Base-by-base conservation (phyloP, 30 jellyfish, hydroid and myxozoan species). In the Pseudorhiza aurosa region DNA sequence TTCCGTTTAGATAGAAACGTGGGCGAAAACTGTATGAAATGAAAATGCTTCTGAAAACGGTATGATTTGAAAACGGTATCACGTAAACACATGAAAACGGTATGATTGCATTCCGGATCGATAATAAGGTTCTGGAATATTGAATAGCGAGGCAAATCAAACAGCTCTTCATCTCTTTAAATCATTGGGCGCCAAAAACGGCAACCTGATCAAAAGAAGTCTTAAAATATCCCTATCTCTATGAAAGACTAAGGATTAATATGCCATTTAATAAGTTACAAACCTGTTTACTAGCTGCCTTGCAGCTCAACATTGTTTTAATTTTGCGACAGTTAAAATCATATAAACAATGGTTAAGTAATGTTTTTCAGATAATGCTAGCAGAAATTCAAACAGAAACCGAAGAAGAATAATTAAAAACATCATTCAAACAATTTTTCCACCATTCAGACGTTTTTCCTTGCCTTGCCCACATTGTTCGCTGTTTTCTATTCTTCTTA, bases 131-230 rank as follows among this genome's bases (percentile, higher is more conserved):
- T 57, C 19, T 57, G 71, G 19, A 57, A 57, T 57, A 57, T 57
- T 57, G 37, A 57, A 57, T 6, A 57, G 40, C 71, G 71, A 57
- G 71, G 71, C 71, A 57, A 7, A 57, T 57, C 40, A 57, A 57
- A 57, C 19, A 57, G 71, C 39, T 57, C 71, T 57, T 29, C 42
- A 57, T 57, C 71, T 9, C 71, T 57, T 2, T 57, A 24, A 57
- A 57, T n/a, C 71, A 57, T 57, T 57, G 18, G 71, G 71, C 71
- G 71, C 71, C 42, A 57, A n/a, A n/a, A n/a, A n/a, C n/a, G n/a
- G n/a, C n/a, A n/a, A n/a, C n/a, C 10, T 37, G 28, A 12, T 55
- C 63, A 49, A 29, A 29, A 2, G 17, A 49, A 49, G 22, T 2
- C 63, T 15, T 8, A 26, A 44, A 51, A 1, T 4, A 7, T 40